Conservation (phyloP, 2,113 vertebrate species). For the Emydura subglobosa region DNA sequence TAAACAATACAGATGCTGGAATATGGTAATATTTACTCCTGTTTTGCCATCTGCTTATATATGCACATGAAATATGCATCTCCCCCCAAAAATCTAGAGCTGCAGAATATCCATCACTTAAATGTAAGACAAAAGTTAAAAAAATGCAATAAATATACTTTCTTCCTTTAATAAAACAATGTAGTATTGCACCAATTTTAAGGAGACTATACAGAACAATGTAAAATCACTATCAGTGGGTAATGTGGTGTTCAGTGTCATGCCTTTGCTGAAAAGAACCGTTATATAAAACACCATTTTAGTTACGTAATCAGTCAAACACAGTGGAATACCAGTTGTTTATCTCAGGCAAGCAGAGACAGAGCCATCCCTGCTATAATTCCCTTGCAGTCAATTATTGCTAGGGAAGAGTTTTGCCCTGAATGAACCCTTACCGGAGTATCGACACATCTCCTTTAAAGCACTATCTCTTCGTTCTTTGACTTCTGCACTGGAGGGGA, state of each 20-base stretch:
- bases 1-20: not conserved
- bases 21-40: constrained; percentile 54
- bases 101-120: not conserved
- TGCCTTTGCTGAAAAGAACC: not conserved
- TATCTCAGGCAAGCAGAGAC: not conserved
- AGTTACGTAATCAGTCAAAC: not conserved
- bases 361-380: not conserved
- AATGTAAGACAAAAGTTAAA: not conserved
- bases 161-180: not conserved
- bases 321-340: not conserved
- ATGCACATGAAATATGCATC: constrained; percentile 22
- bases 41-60: constrained; percentile 55
- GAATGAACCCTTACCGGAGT: not conserved
- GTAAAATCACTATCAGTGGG: not conserved
- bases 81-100: not conserved
- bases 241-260: not conserved
- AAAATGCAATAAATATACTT: not conserved
- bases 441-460: not conserved
- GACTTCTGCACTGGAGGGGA: not conserved
- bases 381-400: not conserved
- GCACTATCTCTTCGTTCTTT: accelerated
- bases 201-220: not conserved
- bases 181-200: not conserved
- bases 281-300: accelerated
- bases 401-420: not conserved